Base-by-base conservation (phyloP, 2,888 invertebrate genomes). In the Panorpa germanica region DNA sequence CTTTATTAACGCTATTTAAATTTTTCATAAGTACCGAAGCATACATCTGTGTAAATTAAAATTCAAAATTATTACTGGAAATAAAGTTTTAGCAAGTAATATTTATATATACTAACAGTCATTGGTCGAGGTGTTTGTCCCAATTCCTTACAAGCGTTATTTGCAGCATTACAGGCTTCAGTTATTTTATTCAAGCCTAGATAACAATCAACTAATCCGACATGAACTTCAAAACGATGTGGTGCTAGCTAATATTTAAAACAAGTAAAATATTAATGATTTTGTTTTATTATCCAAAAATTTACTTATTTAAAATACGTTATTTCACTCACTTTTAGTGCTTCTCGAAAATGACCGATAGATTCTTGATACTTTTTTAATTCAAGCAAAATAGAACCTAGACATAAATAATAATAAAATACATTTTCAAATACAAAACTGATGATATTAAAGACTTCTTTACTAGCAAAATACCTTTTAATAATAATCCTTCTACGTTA, bases 141-240 rank as follows among this genome's bases (percentile, higher is more conserved):
- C 28, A 80, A 59, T 37, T 70, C 66, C 42, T 74, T 73, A 32
- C 75, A 71, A 28, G 76, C 72, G 46, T 66, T 65, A 11, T 68
- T 65, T 2, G 80, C 78, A 45, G 73, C 65, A 8, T 69, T 64
- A 8, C 74, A 61, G 0, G 81, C 82, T 45, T 82, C 82, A 43
- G 74, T 58, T 16, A 67, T 52, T 31, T 78, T 59, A 39, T 70
- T 66, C 46, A 68, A 57, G 3, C 68, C 67, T 22, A 76, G 52
- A 43, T 78, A 78, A 46, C 74, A 71, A 39, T 76, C 73, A 3
- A 78, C 71, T 16, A 82, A 48, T n/a, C 78, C 78, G 50, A 75
- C 71, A 46, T 81, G 73, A 2, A 74, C 65, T 46, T 83, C 83
- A 47, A 53, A 55, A 1, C 54, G 48, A 37, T 51, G 48, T 6